Evolutionary conservation across 2,888 invertebrate genomes (phyloP).

Genomic region (Agrotis clavis): DNA sequence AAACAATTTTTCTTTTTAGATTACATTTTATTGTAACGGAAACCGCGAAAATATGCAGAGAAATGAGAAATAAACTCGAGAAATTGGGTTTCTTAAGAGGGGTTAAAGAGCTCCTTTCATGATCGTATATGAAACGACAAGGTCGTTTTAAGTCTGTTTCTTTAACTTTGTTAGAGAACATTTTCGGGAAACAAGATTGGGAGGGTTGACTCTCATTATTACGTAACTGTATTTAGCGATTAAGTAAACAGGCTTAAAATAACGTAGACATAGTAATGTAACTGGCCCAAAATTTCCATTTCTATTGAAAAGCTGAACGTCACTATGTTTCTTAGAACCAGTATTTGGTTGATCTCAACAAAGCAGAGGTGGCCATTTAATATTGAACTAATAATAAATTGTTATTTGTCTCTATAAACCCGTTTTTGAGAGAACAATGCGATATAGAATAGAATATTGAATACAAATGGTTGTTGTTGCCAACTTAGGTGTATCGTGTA

Average conservation of each 20-base stretch:
- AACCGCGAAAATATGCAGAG: constrained; percentile 65
- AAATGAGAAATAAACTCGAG: constrained; percentile 68
- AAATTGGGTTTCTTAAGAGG: constrained; percentile 65
- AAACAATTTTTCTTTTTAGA: constrained; percentile 65
- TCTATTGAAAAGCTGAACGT: constrained; percentile 18
- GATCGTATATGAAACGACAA: constrained; percentile 40
- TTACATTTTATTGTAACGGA: constrained; percentile 70
- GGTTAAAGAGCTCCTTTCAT: constrained; percentile 62
- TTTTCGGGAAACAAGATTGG: constrained; percentile 13
- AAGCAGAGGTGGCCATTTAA: constrained; percentile 14
- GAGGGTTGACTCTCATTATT: constrained; percentile 21
- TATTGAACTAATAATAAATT: constrained; percentile 37
- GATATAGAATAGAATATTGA: constrained; percentile 40
- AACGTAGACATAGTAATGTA: constrained; percentile 16
- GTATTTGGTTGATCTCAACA: constrained; percentile 29
- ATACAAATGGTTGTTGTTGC: constrained; percentile 47
- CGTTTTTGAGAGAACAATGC: constrained; percentile 48
- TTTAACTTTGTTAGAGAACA: constrained; percentile 17
- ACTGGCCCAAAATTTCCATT: constrained; percentile 22
- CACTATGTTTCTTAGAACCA: constrained; percentile 12
- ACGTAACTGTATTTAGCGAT: constrained; percentile 35
- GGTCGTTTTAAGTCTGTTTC: constrained; percentile 25
- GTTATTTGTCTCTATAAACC: constrained; percentile 36
- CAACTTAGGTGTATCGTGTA: constrained; percentile 19
- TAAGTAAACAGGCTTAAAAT: constrained; percentile 29